These are phyloP conservation scores for Acleris emargana DNA, from an alignment of 2,888 invertebrate genomes.

Conservation along the genomic window DNA sequence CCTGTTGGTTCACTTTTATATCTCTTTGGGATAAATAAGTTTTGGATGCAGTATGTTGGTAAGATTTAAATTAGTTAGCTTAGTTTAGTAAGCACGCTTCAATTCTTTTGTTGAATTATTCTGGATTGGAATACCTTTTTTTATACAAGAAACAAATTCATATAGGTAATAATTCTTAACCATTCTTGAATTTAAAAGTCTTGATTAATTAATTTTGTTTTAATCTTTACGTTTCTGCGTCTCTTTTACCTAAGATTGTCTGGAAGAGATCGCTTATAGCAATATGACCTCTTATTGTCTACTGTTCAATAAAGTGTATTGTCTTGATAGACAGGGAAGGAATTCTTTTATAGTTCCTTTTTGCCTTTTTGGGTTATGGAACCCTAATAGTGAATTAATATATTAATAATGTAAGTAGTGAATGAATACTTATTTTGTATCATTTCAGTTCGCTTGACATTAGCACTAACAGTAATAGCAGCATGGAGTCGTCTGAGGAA, in stretches of 20 bases:
- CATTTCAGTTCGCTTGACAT: constrained; percentile 90
- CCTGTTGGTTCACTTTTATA: constrained; percentile 89
- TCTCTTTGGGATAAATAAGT: constrained; percentile 89
- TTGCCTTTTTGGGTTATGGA: too few relatives aligned
- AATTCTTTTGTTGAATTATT: too few relatives aligned
- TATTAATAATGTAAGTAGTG: neutral
- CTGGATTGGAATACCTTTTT: too few relatives aligned
- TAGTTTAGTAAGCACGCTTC: neutral
- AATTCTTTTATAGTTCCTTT: too few relatives aligned
- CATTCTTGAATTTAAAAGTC: too few relatives aligned
- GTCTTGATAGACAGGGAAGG: too few relatives aligned
- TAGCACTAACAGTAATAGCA: constrained; percentile 90
- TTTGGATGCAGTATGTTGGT: constrained; percentile 95
- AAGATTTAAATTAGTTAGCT: constrained; percentile 41
- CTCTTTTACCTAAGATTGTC: too few relatives aligned
- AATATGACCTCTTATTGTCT: too few relatives aligned
- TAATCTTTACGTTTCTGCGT: too few relatives aligned
- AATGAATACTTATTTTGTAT: neutral
- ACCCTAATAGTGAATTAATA: neutral
- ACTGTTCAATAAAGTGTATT: too few relatives aligned
- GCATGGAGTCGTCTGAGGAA: constrained; percentile 89
- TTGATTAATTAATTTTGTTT: too few relatives aligned
- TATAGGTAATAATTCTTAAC: neutral
- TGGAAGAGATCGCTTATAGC: too few relatives aligned
- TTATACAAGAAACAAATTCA: neutral